Conservation (phyloP, 1,140 invertebrate species). For the Eurytemora carolleeae region DNA sequence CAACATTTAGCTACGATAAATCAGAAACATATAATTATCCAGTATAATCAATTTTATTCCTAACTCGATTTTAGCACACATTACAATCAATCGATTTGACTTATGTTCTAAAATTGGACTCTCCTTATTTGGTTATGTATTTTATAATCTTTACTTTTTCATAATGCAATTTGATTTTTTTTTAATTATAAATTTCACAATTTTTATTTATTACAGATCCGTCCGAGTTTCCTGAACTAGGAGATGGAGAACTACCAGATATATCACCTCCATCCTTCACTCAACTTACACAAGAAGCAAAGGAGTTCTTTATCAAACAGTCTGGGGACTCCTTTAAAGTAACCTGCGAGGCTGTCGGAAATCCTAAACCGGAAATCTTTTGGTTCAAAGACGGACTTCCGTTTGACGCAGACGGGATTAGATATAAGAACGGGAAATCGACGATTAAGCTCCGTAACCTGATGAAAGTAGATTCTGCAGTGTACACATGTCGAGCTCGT, state of each 20-base stretch:
- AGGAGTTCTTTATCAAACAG: constrained; percentile 8
- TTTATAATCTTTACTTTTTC: no score
- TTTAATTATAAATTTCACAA: no score
- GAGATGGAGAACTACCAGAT: not conserved
- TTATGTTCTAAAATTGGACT: no score
- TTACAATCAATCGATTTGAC: no score
- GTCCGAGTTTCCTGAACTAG: not conserved
- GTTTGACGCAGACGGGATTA: constrained; percentile 19
- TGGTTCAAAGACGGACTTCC: constrained; percentile 25
- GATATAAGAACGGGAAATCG: not conserved
- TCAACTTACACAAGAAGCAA: not conserved
- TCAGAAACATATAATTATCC: no score
- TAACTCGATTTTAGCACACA: no score
- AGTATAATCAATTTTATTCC: no score
- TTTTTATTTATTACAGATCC: not conserved
- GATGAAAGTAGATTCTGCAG: not conserved
- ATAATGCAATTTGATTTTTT: no score
- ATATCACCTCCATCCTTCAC: not conserved
- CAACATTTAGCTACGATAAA: no score
- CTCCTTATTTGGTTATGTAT: no score
- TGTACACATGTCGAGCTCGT: not conserved
- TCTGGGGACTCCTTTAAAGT: constrained; percentile 19
- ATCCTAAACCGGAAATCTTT: constrained; percentile 27
- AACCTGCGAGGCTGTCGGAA: constrained; percentile 29
- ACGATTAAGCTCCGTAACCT: not conserved